These are phyloP conservation scores for Galaxea fascicularis DNA, from an alignment of 92 coral and sea anemone genomes.

Conservation along the genomic window DNA sequence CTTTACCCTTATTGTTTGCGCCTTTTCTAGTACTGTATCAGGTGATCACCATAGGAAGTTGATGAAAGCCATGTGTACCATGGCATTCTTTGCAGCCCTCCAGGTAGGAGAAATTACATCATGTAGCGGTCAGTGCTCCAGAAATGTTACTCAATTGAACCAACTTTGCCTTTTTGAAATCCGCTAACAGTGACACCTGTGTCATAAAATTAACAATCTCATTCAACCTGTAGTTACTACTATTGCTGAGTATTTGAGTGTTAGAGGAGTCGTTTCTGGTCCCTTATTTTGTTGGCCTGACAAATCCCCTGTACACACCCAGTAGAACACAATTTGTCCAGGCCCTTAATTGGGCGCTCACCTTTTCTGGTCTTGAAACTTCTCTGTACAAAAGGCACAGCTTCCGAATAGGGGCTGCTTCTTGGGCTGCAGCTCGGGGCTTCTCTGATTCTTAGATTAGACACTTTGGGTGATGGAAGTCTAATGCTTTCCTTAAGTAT, in stretches of 20 bases:
- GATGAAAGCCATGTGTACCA: constrained; percentile 40
- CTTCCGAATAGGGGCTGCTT: constrained; percentile 48
- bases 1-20: constrained; percentile 39
- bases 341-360: constrained; percentile 10
- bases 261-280: constrained; percentile 10
- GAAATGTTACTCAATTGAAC: constrained; percentile 11
- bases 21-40: constrained; percentile 17
- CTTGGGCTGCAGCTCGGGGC: constrained; percentile 53
- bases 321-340: constrained; percentile 5
- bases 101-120: constrained; percentile 44
- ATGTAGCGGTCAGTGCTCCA: not conserved
- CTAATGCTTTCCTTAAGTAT: constrained; percentile 26
- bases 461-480: constrained; percentile 44
- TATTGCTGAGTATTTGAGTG: constrained; percentile 20
- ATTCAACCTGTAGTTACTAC: constrained; percentile 8
- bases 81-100: constrained; percentile 51
- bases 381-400: constrained; percentile 32
- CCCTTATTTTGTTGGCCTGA: constrained; percentile 46
- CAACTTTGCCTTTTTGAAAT: constrained; percentile 18
- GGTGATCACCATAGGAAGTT: constrained; percentile 1
- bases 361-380: constrained; percentile 35
- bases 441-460: constrained; percentile 38
- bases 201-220: not conserved
- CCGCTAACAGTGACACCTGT: not conserved
- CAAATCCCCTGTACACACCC: constrained; percentile 14